These are phyloP conservation scores for Gyrodactylus salaris DNA, from an alignment of 1,140 invertebrate genomes.

Conservation along the genomic window DNA sequence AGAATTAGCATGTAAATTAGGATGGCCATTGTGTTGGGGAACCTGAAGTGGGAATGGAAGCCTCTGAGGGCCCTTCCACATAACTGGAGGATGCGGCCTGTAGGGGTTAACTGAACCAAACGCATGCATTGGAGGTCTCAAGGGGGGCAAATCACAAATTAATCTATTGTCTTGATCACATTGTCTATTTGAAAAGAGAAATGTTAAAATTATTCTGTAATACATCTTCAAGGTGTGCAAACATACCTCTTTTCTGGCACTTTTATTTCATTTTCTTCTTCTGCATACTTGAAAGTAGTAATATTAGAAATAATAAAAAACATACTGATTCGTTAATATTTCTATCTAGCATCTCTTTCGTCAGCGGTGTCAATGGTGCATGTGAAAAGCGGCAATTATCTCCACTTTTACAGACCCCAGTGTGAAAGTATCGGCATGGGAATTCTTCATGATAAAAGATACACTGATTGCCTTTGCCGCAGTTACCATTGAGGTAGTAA, in stretches of 20 bases:
- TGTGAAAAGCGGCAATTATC: not conserved
- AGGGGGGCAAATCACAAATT: not conserved
- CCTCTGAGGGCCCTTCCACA: not conserved
- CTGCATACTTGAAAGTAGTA: not conserved
- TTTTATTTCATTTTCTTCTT: not conserved
- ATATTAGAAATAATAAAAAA: not conserved
- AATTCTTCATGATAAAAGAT: not conserved
- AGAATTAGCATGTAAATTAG: not conserved
- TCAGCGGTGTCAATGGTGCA: not conserved
- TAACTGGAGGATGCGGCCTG: too few relatives aligned
- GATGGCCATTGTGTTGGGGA: not conserved
- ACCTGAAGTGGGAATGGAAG: not conserved
- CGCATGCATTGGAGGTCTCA: not conserved
- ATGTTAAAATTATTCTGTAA: too few relatives aligned
- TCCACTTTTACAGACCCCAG: not conserved
- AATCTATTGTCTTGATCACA: too few relatives aligned
- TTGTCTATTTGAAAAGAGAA: too few relatives aligned
- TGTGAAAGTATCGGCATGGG: not conserved
- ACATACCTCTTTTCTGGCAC: too few relatives aligned
- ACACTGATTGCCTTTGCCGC: not conserved
- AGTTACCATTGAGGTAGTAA: constrained; percentile 1
- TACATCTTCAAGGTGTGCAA: too few relatives aligned
- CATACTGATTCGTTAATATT: not conserved
- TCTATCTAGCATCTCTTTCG: not conserved
- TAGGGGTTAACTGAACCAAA: too few relatives aligned